phyloP scores from a whole-genome alignment of 2,113 vertebrate genomes.

The Pseudonaja textilis region DNA sequence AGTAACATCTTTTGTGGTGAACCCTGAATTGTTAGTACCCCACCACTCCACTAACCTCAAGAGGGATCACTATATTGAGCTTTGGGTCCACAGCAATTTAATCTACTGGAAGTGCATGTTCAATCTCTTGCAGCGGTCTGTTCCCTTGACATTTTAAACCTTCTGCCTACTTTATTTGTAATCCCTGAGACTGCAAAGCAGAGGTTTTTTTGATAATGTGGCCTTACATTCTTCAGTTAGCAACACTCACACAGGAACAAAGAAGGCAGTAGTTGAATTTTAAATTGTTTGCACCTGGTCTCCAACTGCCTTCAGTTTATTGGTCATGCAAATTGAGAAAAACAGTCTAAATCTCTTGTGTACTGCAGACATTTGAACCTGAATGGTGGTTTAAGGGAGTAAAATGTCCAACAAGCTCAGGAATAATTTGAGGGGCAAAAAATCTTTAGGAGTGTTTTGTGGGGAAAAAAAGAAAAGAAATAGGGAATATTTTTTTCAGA shows the following conservation, averaged over 20 bases:
- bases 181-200: neutral
- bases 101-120: conserved; percentile 10
- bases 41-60: neutral
- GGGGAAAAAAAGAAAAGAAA: neutral
- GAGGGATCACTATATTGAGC: neutral
- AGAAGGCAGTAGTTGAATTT: conserved; percentile 43
- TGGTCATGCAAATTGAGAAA: conserved; percentile 37
- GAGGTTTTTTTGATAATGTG: conserved; percentile 25
- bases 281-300: conserved; percentile 24
- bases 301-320: conserved; percentile 51
- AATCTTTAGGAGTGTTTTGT: neutral
- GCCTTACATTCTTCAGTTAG: conserved; percentile 37
- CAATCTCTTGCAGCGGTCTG: neutral
- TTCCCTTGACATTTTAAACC: conserved; percentile 11
- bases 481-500: neutral
- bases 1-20: neutral
- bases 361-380: conserved; percentile 39
- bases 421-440: conserved; percentile 33
- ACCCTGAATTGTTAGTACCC: neutral
- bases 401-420: conserved; percentile 18
- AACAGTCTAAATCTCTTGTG: conserved; percentile 28
- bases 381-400: conserved; percentile 27
- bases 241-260: conserved; percentile 21
- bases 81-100: neutral
- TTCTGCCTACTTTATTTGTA: neutral